phyloP scores from a whole-genome alignment of 2,888 invertebrate genomes.

The Ceriagrion tenellum region DNA sequence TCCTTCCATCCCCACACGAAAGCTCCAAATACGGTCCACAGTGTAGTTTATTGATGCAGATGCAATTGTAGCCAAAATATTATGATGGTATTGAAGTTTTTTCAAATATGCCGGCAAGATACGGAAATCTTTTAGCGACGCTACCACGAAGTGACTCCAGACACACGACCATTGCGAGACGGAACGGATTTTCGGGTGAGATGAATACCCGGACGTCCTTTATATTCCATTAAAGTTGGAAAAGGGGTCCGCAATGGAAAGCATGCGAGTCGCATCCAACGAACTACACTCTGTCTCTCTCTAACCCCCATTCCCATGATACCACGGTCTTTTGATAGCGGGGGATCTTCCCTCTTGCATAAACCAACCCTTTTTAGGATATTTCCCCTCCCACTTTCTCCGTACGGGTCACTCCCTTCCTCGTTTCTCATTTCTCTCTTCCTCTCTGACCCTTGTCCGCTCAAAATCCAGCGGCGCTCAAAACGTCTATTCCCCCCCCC shows the following conservation, averaged over 20 bases:
- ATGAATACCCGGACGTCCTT: background rate
- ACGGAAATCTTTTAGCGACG: background rate
- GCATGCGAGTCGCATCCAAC: background rate
- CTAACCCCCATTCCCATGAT: too few species aligned
- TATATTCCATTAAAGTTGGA: conserved; percentile 18
- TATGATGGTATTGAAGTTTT: too few species aligned
- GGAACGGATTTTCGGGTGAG: background rate
- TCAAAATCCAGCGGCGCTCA: background rate
- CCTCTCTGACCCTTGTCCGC: background rate
- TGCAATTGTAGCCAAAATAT: too few species aligned
- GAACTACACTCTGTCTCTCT: too few species aligned
- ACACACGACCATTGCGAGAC: background rate
- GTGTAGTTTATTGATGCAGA: too few species aligned
- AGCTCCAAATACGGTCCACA: too few species aligned
- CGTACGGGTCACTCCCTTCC: too few species aligned
- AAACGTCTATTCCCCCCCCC: background rate
- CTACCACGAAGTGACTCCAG: background rate
- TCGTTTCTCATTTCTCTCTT: background rate
- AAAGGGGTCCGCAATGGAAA: background rate
- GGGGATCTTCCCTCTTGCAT: background rate
- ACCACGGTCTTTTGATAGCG: too few species aligned
- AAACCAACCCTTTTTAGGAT: background rate
- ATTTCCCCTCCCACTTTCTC: background rate
- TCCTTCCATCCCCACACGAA: too few species aligned
- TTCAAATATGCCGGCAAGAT: too few species aligned